Conservation (phyloP, 2,797 vertebrate genomes). For the Hippoglossus hippoglossus region DNA sequence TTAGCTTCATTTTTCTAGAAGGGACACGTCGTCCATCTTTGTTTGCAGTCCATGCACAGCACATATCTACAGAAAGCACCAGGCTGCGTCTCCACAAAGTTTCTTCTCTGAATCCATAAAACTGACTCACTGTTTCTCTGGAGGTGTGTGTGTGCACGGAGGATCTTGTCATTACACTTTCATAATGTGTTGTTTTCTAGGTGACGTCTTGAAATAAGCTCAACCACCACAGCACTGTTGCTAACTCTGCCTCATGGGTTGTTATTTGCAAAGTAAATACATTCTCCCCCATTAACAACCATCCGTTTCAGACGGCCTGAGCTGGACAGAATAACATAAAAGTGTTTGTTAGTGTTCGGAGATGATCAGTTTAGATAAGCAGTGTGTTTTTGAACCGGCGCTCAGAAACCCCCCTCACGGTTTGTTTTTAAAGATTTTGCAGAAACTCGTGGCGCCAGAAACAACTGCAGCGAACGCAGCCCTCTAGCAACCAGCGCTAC, state of each 20-base stretch:
- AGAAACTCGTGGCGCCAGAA: conserved; percentile 1
- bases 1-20: too few relatives aligned
- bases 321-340: neutral
- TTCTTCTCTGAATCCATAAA: too few relatives aligned
- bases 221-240: neutral
- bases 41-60: too few relatives aligned
- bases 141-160: neutral
- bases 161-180: conserved; percentile 8
- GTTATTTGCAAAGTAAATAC: neutral
- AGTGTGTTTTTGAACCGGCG: neutral
- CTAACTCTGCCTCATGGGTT: neutral
- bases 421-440: neutral
- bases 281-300: too few relatives aligned
- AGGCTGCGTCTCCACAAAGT: too few relatives aligned
- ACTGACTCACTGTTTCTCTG: too few relatives aligned
- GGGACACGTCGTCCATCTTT: too few relatives aligned
- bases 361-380: conserved; percentile 34
- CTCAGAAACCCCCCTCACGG: neutral
- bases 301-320: neutral
- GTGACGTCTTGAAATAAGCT: neutral
- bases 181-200: conserved; percentile 15
- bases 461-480: too few relatives aligned
- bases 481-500: too few relatives aligned
- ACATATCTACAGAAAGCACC: too few relatives aligned
- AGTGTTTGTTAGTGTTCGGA: neutral